Evolutionary conservation across 2,888 invertebrate species (phyloP).

Genomic region (Tubulanus polymorphus): DNA sequence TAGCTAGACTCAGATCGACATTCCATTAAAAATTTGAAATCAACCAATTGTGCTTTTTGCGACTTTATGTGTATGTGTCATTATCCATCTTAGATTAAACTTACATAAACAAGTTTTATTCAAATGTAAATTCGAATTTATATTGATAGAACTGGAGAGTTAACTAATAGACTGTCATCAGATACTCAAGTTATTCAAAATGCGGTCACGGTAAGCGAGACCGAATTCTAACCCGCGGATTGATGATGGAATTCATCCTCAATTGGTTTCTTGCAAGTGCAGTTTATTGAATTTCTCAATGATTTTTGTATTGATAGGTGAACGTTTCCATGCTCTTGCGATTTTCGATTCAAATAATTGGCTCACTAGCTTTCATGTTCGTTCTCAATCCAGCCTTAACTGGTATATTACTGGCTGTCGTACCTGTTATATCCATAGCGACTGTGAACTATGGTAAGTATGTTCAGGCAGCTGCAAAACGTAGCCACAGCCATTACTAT

Average conservation of each 20-base stretch:
- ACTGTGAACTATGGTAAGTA: constrained; percentile 48
- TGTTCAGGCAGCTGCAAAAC: too few relatives aligned
- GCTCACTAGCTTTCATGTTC: constrained; percentile 48
- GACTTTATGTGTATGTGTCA: too few relatives aligned
- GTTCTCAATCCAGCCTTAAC: constrained; percentile 44
- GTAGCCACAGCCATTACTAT: too few relatives aligned
- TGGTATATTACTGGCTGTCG: constrained; percentile 43
- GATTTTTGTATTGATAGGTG: constrained; percentile 30
- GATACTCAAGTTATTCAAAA: constrained; percentile 51
- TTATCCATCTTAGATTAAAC: too few relatives aligned
- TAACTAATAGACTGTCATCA: constrained; percentile 48
- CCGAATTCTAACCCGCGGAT: too few relatives aligned
- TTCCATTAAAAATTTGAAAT: too few relatives aligned
- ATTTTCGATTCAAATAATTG: constrained; percentile 42
- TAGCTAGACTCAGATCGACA: too few relatives aligned
- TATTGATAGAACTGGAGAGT: constrained; percentile 41
- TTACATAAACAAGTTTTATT: too few relatives aligned
- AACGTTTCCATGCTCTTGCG: constrained; percentile 48
- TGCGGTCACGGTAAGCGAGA: constrained; percentile 48
- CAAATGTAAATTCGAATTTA: too few relatives aligned
- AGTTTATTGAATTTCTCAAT: not conserved
- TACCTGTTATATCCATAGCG: constrained; percentile 41
- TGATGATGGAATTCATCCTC: too few relatives aligned
- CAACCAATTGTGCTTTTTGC: too few relatives aligned
- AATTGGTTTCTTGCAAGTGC: too few relatives aligned